Conservation (phyloP, 2,113 vertebrate genomes). For the Pitta sordida region DNA sequence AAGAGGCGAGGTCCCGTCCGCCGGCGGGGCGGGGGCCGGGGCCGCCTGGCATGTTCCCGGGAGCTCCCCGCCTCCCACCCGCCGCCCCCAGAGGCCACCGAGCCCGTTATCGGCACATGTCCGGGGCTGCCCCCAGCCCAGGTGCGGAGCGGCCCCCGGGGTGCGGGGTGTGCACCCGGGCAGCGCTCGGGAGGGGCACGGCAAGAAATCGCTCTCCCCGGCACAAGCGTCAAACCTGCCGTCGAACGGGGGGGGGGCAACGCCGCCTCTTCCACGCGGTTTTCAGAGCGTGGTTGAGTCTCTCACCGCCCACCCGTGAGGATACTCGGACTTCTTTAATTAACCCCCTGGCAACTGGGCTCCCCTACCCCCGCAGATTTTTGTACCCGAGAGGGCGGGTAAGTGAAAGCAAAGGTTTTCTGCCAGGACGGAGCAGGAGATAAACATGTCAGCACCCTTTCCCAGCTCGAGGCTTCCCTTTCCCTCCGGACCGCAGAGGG, state of each 20-base stretch:
- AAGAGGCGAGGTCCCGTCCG: neutral
- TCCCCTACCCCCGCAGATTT: neutral
- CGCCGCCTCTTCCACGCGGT: neutral
- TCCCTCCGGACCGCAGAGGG: neutral
- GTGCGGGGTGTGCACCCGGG: neutral
- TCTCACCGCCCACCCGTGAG: neutral
- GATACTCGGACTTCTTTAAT: neutral
- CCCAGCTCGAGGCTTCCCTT: neutral
- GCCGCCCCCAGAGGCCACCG: neutral
- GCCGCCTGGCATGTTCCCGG: neutral
- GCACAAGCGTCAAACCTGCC: constrained; percentile 11
- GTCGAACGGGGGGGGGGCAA: neutral
- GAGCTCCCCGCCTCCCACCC: neutral
- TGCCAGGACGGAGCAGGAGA: neutral
- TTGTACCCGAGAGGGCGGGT: neutral
- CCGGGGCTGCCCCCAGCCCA: neutral
- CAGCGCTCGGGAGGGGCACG: neutral
- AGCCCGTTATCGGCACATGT: neutral
- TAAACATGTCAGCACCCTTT: constrained; percentile 12
- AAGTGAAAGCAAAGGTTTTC: neutral
- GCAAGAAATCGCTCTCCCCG: constrained; percentile 40
- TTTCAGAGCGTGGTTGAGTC: neutral
- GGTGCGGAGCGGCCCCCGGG: neutral
- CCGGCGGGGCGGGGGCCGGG: neutral
- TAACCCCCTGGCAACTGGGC: neutral